Evolutionary conservation across 37 sponge, comb jelly and placozoan genomes (phyloP).

Genomic region (Beroe ovata): DNA sequence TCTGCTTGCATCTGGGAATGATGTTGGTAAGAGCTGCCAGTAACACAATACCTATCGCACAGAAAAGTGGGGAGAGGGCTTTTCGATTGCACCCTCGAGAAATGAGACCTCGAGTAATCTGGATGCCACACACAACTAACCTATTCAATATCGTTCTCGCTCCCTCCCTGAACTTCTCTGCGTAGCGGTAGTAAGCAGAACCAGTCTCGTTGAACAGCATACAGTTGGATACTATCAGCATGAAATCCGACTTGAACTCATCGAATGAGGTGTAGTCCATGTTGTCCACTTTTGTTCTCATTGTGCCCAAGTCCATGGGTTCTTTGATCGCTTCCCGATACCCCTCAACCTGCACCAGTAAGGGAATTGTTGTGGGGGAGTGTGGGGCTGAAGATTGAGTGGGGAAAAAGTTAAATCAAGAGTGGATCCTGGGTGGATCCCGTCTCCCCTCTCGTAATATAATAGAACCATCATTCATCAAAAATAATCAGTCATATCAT

Average conservation of each 20-base stretch:
- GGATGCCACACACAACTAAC: neutral
- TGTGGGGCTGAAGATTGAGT: no score
- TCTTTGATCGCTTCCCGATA: slow-evolving; percentile 86
- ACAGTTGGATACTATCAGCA: slow-evolving; percentile 84
- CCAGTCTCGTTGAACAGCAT: slow-evolving; percentile 90
- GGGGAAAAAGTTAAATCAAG: no score
- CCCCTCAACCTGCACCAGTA: slow-evolving; percentile 92
- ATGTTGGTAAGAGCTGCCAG: no score
- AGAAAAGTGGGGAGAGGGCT: no score
- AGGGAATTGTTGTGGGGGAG: no score
- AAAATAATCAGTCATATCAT: no score
- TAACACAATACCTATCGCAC: no score
- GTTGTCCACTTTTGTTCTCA: slow-evolving; percentile 77
- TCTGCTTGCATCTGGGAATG: slow-evolving; percentile 25
- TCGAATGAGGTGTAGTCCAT: slow-evolving; percentile 76
- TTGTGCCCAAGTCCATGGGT: slow-evolving; percentile 94
- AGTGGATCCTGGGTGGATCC: no score
- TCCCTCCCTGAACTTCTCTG: slow-evolving; percentile 73
- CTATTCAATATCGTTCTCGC: slow-evolving; percentile 10
- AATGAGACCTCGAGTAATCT: no score
- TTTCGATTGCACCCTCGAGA: no score
- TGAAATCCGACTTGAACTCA: slow-evolving; percentile 89
- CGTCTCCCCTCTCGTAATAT: no score
- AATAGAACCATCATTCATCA: no score
- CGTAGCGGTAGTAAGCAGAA: slow-evolving; percentile 85